Percentiles rank a stretch among this genome's conserved stretches.
These are phyloP conservation scores for Drosophila parthenogenetica DNA, from an alignment of 2,888 invertebrate species.

Conservation along the genomic window DNA sequence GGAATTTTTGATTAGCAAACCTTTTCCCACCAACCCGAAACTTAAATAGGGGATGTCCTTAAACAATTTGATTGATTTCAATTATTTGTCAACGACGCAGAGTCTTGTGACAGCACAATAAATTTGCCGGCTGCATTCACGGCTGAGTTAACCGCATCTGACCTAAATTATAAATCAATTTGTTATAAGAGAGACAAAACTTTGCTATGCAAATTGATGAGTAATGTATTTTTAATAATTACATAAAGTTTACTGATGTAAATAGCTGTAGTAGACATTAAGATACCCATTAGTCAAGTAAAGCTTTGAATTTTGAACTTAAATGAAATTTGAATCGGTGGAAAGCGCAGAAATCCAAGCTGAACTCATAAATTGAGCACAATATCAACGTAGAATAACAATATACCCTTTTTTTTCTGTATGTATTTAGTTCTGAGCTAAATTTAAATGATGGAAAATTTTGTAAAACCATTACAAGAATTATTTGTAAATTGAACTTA, in stretches of 20 bases:
- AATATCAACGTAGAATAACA: no score
- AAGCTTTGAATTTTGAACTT: no score
- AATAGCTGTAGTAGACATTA: neutral
- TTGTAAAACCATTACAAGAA: no score
- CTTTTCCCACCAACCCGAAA: slow-evolving; percentile 32
- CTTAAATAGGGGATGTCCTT: slow-evolving; percentile 44
- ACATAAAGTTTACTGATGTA: neutral
- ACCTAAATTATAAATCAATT: slow-evolving; percentile 18
- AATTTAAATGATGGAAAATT: no score
- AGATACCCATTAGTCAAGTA: neutral
- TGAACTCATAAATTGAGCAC: no score
- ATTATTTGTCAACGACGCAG: slow-evolving; percentile 71
- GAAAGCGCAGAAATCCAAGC: no score
- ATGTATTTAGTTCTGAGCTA: no score
- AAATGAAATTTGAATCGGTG: no score
- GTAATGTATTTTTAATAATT: slow-evolving; percentile 9
- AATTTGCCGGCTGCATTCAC: slow-evolving; percentile 34
- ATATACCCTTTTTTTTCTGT: no score
- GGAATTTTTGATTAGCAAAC: slow-evolving; percentile 78
- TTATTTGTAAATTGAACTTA: neutral
- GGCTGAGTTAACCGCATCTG: neutral
- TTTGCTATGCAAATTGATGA: slow-evolving; percentile 41
- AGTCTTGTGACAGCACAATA: neutral
- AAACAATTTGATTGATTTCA: slow-evolving; percentile 76
- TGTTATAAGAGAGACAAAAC: neutral